Evolutionary conservation across 23 tunicate species (phyloP), one percentile per base, ranked within the genome.

Genomic region (Aplidium turbinatum): DNA sequence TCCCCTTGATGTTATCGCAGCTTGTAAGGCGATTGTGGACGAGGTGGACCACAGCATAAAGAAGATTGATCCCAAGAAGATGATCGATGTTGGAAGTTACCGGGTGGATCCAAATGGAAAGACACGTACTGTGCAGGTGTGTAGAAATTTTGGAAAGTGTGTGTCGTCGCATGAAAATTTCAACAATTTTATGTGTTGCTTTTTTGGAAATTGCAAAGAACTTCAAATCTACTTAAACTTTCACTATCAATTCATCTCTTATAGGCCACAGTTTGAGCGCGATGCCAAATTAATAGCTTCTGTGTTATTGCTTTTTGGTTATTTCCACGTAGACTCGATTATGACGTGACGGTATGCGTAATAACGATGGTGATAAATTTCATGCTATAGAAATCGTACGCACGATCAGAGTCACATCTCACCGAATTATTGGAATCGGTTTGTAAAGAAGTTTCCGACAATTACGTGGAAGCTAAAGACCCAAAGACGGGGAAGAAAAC

Each of bases 31-130:
- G 20, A 84, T 91, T 28, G 47, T 91, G 57, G 48, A 79, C 66
- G 97, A 91, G 52, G 77, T 84, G 16, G 97, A 91, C 48, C 81
- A 91, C 60, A 33, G 57, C 20, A 54, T 91, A n/a, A 68, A 78
- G 30, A 51, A 91, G 54, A 68, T 91, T 65, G 99, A 95, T 77
- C 93, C 96, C 30, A 88, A 83, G 58, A 95, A 95, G 63, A 95
- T 38, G 23, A 89, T 95, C 35, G 85, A 95, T 53, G 95, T 92
- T 67, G 99, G 99, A 56, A 83, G 92, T 73, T 92, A 33, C 54
- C 77, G 99, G 25, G 84, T 95, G 48, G 92, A 84, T 69, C 87
- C 99, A 4, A 68, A 89, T 78, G 99, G 99, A 75, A 88, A 95
- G 55, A 78, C 90, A 47, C 74, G 87, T 60, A 76, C 91, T 46